phyloP scores from a whole-genome alignment of 2,888 invertebrate species.

The Nymphalis polychloros region DNA sequence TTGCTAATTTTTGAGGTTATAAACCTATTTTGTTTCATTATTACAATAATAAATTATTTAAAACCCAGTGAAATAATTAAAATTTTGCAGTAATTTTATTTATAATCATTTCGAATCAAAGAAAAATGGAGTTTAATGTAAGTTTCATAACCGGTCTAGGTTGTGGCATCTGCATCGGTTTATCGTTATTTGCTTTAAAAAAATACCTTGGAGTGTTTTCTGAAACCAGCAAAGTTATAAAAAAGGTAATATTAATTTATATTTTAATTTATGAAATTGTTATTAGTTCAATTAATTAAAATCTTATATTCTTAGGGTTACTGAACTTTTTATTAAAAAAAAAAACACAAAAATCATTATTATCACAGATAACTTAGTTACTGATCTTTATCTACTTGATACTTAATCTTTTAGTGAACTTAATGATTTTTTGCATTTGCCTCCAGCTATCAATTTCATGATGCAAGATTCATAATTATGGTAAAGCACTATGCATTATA shows the following conservation, averaged over 20 bases:
- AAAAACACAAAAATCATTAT: too few relatives aligned
- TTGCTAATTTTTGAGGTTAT: neutral
- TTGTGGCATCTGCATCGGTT: constrained; percentile 73
- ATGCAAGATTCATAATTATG: too few relatives aligned
- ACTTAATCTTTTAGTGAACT: too few relatives aligned
- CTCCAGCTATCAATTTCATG: too few relatives aligned
- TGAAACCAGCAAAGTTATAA: constrained; percentile 50
- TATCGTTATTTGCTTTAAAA: constrained; percentile 64
- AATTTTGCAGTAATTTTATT: neutral
- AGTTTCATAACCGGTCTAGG: constrained; percentile 71
- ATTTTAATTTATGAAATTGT: too few relatives aligned
- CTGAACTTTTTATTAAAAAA: too few relatives aligned
- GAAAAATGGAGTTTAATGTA: constrained; percentile 67
- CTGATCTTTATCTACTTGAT: neutral
- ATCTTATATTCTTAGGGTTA: too few relatives aligned
- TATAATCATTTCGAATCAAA: constrained; percentile 56
- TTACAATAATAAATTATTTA: neutral
- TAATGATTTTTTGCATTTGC: too few relatives aligned
- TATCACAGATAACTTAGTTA: neutral
- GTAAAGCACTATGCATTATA: too few relatives aligned
- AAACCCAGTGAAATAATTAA: too few relatives aligned
- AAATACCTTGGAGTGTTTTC: constrained; percentile 55
- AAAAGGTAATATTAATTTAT: constrained; percentile 50
- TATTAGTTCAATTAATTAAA: too few relatives aligned
- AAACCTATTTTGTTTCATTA: neutral